Evolutionary conservation across 2,888 invertebrate genomes (phyloP).

Genomic region (Cynaeus angustus): DNA sequence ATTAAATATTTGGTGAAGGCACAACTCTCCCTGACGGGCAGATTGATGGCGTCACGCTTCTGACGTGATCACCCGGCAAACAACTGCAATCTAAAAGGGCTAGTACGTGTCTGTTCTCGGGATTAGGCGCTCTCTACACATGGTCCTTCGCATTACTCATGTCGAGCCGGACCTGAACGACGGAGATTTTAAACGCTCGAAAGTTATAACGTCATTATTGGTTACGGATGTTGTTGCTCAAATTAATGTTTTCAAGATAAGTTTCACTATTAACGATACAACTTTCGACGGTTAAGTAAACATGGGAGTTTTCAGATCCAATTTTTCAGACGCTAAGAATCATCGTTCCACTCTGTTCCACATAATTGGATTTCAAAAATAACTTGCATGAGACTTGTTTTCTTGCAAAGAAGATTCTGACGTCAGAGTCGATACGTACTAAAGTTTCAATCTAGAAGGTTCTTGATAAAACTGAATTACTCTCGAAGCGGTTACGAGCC

Average conservation of each 20-base stretch:
- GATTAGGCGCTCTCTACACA: slow-evolving; percentile 60
- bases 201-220: background rate
- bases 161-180: slow-evolving; percentile 29
- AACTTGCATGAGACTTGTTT: background rate
- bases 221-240: too few relatives aligned
- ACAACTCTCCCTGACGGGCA: slow-evolving; percentile 53
- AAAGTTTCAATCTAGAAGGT: background rate
- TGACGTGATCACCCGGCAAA: slow-evolving; percentile 66
- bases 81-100: slow-evolving; percentile 64
- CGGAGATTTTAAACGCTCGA: background rate
- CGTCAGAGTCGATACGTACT: background rate
- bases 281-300: slow-evolving; percentile 13
- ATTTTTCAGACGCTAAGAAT: slow-evolving; percentile 23
- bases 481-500: background rate
- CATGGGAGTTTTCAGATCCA: slow-evolving; percentile 11
- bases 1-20: slow-evolving; percentile 57
- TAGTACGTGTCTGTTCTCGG: slow-evolving; percentile 62
- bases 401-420: background rate
- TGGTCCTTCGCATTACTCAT: slow-evolving; percentile 55
- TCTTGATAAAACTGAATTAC: background rate
- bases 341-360: slow-evolving; percentile 28
- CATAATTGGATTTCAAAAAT: slow-evolving; percentile 30
- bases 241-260: background rate
- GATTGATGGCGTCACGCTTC: slow-evolving; percentile 65
- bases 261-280: slow-evolving; percentile 22